Evolutionary conservation across 2,888 invertebrate species (phyloP).

Genomic region (Athetis lepigone): DNA sequence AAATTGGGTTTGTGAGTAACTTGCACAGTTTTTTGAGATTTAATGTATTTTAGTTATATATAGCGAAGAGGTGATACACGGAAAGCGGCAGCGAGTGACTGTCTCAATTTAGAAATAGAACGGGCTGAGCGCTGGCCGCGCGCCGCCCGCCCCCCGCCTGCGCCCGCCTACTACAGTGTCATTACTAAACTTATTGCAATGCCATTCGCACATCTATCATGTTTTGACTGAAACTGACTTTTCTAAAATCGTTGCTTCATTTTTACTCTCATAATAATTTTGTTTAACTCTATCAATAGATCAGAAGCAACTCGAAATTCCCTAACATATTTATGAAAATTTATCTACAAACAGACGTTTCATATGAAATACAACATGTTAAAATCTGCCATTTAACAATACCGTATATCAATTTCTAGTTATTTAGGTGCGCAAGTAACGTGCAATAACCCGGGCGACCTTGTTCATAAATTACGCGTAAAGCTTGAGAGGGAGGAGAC

Average conservation of each 20-base stretch:
- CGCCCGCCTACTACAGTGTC: slow-evolving; percentile 65
- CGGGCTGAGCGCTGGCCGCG: slow-evolving; percentile 81
- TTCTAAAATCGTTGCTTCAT: background rate
- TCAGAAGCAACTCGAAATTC: slow-evolving; percentile 9
- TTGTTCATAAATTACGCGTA: slow-evolving; percentile 47
- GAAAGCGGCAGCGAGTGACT: slow-evolving; percentile 88
- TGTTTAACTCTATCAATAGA: slow-evolving; percentile 2
- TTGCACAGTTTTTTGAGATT: slow-evolving; percentile 64
- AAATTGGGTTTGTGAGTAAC: slow-evolving; percentile 43
- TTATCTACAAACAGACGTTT: slow-evolving; percentile 22
- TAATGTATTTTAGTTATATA: slow-evolving; percentile 75
- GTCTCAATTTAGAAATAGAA: slow-evolving; percentile 90
- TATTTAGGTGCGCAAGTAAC: slow-evolving; percentile 23
- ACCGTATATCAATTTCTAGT: slow-evolving; percentile 8
- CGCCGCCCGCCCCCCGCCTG: slow-evolving; percentile 67
- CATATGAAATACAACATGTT: slow-evolving; percentile 24
- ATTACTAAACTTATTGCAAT: slow-evolving; percentile 63
- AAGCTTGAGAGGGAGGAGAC: slow-evolving; percentile 15
- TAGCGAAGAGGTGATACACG: slow-evolving; percentile 87
- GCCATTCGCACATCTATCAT: slow-evolving; percentile 48
- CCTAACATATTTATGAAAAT: slow-evolving; percentile 12
- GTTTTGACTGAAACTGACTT: slow-evolving; percentile 6
- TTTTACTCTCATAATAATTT: slow-evolving; percentile 1
- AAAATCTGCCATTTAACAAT: slow-evolving; percentile 17
- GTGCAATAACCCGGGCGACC: slow-evolving; percentile 59